These are phyloP conservation scores for Drosophila equinoxialis DNA, from an alignment of 1,140 invertebrate genomes.

Conservation along the genomic window DNA sequence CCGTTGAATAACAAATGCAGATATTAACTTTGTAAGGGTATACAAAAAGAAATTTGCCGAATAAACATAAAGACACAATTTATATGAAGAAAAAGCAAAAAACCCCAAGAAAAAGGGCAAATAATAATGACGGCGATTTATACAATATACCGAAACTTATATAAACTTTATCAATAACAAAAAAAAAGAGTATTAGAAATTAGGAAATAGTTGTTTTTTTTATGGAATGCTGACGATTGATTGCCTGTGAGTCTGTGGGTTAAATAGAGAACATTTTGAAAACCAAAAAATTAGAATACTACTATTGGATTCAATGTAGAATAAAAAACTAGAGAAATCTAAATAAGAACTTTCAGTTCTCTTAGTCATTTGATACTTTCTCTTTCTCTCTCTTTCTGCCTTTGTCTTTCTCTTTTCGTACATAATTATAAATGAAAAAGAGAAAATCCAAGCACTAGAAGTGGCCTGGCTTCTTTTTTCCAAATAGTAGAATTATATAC, in stretches of 20 bases:
- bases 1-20: too few relatives aligned
- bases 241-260: slow-evolving; percentile 9
- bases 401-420: background rate
- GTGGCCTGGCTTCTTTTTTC: slow-evolving; percentile 50
- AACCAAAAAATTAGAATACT: slow-evolving; percentile 32
- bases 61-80: background rate
- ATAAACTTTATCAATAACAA: slow-evolving; percentile 26
- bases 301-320: slow-evolving; percentile 31
- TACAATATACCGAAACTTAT: slow-evolving; percentile 23
- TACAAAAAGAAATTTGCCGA: slow-evolving; percentile 50
- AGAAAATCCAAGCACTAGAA: slow-evolving; percentile 60
- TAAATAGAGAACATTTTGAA: slow-evolving; percentile 36
- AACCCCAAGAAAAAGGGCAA: slow-evolving; percentile 27
- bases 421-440: background rate
- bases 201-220: slow-evolving; percentile 37
- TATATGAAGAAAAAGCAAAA: slow-evolving; percentile 18
- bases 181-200: slow-evolving; percentile 9
- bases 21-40: background rate
- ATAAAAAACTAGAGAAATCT: background rate
- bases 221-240: background rate
- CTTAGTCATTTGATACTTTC: background rate
- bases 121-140: slow-evolving; percentile 36
- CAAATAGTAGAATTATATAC: slow-evolving; percentile 69
- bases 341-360: slow-evolving; percentile 2
- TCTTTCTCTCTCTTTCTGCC: background rate